Conservation (phyloP, 1,140 invertebrate species). For the Caenorhabditis tropicalis region DNA sequence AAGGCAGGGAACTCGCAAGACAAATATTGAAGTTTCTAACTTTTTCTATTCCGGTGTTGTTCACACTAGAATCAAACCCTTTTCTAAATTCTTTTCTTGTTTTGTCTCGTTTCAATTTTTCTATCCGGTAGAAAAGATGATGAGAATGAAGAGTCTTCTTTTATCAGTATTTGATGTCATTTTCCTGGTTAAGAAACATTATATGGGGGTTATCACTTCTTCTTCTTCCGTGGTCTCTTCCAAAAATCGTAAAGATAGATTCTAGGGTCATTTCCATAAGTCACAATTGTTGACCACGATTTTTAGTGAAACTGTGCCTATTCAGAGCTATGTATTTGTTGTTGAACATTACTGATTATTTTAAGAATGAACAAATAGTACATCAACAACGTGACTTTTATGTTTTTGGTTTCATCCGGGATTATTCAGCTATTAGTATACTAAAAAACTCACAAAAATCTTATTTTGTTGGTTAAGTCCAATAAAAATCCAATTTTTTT, state of each 20-base stretch:
- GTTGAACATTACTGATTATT: too few species aligned
- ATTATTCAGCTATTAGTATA: too few species aligned
- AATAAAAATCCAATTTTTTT: too few species aligned
- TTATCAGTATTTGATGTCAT: not conserved
- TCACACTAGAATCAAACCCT: not conserved
- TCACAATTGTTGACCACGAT: not conserved
- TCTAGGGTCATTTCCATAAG: not conserved
- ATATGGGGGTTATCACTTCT: not conserved
- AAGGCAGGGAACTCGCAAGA: not conserved
- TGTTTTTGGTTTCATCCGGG: too few species aligned
- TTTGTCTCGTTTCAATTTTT: not conserved
- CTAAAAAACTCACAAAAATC: too few species aligned
- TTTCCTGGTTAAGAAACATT: not conserved
- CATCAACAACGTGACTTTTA: too few species aligned
- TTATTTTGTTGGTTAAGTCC: too few species aligned
- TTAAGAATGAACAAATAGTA: too few species aligned
- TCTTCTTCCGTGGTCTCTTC: not conserved
- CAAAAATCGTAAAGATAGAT: not conserved
- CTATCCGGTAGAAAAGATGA: too few species aligned
- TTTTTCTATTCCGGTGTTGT: not conserved
- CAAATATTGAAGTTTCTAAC: conserved; percentile 17
- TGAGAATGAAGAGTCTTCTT: not conserved
- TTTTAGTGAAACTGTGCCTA: too few species aligned
- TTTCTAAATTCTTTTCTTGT: not conserved
- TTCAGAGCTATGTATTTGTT: too few species aligned